A percentile compares a stretch with the other conserved stretches of the same genome.
These are phyloP conservation scores for Hemibagrus guttatus DNA, from an alignment of 2,797 vertebrate genomes.

Conservation along the genomic window DNA sequence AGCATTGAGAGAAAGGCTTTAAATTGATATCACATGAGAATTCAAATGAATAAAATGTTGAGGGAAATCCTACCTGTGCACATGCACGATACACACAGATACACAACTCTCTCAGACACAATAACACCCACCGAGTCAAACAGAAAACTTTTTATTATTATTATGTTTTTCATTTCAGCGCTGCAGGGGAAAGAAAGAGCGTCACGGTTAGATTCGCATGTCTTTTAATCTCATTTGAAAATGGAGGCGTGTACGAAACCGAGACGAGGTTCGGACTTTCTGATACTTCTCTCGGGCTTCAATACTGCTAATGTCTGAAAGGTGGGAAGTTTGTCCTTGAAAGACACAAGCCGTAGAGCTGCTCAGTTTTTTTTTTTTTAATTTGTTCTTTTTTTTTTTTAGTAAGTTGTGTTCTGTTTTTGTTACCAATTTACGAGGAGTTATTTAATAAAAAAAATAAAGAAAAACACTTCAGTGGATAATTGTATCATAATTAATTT, in stretches of 20 bases:
- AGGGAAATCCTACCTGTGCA: too few relatives aligned
- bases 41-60: not conserved
- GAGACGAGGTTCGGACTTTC: not conserved
- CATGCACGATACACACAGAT: not conserved
- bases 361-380: not conserved
- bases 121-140: not conserved
- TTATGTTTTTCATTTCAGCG: not conserved
- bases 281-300: not conserved
- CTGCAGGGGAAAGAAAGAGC: not conserved
- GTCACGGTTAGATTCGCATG: not conserved
- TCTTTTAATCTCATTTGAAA: not conserved
- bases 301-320: not conserved
- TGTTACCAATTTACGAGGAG: not conserved
- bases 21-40: not conserved
- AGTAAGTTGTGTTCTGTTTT: too few relatives aligned
- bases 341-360: not conserved
- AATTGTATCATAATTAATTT: not conserved
- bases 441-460: not conserved
- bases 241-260: not conserved
- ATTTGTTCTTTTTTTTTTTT: not conserved
- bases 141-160: not conserved
- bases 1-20: not conserved
- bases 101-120: not conserved
- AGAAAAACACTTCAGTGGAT: not conserved
- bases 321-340: not conserved